phyloP scores from a whole-genome alignment of 2,888 invertebrate species.

The Caradrina clavipalpis region DNA sequence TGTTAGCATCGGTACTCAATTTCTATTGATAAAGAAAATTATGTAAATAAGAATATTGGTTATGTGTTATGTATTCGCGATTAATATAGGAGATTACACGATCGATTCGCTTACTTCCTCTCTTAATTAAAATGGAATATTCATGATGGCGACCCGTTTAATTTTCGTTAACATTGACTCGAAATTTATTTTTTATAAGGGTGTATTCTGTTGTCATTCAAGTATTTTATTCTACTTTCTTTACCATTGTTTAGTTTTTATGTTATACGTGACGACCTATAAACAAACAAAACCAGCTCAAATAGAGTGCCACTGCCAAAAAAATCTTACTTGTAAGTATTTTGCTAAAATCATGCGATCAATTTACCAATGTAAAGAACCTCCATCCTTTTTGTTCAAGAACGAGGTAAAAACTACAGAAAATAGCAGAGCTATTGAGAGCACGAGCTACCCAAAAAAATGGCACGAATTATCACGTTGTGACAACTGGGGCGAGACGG shows the following conservation, averaged over 20 bases:
- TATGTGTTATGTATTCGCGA: slow-evolving; percentile 6
- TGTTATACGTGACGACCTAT: background rate
- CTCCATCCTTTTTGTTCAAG: background rate
- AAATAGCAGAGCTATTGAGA: background rate
- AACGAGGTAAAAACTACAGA: slow-evolving; percentile 17
- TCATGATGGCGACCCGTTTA: slow-evolving; percentile 22
- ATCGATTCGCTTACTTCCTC: slow-evolving; percentile 15
- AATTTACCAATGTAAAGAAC: slow-evolving; percentile 12
- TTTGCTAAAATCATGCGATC: slow-evolving; percentile 11
- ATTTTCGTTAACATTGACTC: slow-evolving; percentile 17
- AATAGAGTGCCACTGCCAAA: background rate
- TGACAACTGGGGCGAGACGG: slow-evolving; percentile 49
- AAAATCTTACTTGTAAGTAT: background rate
- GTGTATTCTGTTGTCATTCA: background rate
- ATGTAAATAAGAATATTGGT: background rate
- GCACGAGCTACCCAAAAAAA: slow-evolving; percentile 21
- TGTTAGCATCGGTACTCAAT: too few relatives aligned
- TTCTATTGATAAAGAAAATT: background rate
- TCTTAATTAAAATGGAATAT: slow-evolving; percentile 45
- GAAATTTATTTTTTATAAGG: slow-evolving; percentile 15
- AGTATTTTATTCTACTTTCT: background rate
- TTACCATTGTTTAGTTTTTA: background rate
- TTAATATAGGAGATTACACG: slow-evolving; percentile 31
- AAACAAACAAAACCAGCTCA: background rate
- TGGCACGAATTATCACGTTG: slow-evolving; percentile 36